Base-by-base conservation (phyloP, 2,113 vertebrate genomes). In the Macrotis lagotis region DNA sequence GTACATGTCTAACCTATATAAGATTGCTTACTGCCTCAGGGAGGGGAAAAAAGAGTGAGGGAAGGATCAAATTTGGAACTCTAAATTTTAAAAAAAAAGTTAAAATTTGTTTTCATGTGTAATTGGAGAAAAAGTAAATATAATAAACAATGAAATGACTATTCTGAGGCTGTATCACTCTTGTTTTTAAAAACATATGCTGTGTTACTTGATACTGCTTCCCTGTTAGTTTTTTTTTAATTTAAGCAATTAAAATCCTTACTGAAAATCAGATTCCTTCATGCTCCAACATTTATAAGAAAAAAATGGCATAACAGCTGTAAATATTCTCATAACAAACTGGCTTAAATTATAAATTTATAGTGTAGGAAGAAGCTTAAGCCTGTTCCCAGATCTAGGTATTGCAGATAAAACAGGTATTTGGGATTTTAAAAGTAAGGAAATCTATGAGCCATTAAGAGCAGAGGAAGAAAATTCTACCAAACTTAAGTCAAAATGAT, bases 231-330 rank as follows among this genome's bases (percentile, higher is more conserved):
- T 74, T 44, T 19, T 66, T 74, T 74, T 74, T 37, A 74, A 50
- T 92, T 94, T 55, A 90, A 83, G 92, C 2, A 51, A 94, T 28
- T 88, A 91, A 25, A 97, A 93, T 28, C 92, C 96, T 98, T 98
- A 98, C 74, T 97, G 93, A 53, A 97, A 97, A 97, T 25, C 44
- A 98, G n/a, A 51, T 95, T 95, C n/a, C 90, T 88, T 95, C 53
- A 96, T 90, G 66, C 19, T 22, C 83, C 90, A 53, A 49, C 91
- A 96, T 93, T 96, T 96, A 97, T 91, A 97, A 94, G 90, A 88
- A 97, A 97, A 95, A 6, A 53, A 93, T 6, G 51, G 74, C 19
- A 44, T 44, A 44, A 44, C 37, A 14, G 51, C 59, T 91, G 52
- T 89, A 96, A 95, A 97, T 44, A 93, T 91, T 94, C 0, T 25